Evolutionary conservation across 2,797 vertebrate genomes (phyloP).

Genomic region (Hybognathus amarus): DNA sequence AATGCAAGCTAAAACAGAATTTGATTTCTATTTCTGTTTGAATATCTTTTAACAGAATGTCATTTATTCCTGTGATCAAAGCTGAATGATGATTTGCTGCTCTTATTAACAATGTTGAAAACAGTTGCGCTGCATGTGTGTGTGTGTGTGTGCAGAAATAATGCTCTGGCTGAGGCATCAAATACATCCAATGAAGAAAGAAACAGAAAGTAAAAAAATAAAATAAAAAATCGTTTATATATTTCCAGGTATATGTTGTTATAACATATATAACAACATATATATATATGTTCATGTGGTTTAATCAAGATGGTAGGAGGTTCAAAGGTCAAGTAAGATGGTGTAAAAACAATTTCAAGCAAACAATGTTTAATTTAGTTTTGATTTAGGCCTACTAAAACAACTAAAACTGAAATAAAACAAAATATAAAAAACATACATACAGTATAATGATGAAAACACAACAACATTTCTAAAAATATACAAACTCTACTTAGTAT

Average conservation of each 20-base stretch:
- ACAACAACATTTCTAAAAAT: not conserved
- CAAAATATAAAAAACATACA: not conserved
- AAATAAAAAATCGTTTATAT: not conserved
- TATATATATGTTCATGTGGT: too few species aligned
- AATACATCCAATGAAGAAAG: not conserved
- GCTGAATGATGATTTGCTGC: too few species aligned
- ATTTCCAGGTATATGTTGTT: not conserved
- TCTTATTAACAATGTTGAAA: too few species aligned
- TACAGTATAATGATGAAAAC: not conserved
- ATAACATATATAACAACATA: too few species aligned
- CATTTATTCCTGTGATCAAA: too few species aligned
- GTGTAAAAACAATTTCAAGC: not conserved
- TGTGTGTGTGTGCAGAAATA: not conserved
- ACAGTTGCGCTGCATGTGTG: not conserved
- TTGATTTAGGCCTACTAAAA: not conserved
- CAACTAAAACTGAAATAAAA: not conserved
- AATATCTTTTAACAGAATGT: too few species aligned
- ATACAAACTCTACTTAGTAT: not conserved
- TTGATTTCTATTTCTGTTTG: too few species aligned
- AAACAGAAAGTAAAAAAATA: not conserved
- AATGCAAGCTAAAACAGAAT: too few species aligned
- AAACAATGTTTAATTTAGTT: not conserved
- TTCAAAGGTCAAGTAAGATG: not conserved
- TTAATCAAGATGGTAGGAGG: not conserved
- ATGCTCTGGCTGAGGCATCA: not conserved